Evolutionary conservation across 2,888 invertebrate genomes (phyloP), one percentile per base, ranked within the genome.

Genomic region (Tenthredo mesomela): DNA sequence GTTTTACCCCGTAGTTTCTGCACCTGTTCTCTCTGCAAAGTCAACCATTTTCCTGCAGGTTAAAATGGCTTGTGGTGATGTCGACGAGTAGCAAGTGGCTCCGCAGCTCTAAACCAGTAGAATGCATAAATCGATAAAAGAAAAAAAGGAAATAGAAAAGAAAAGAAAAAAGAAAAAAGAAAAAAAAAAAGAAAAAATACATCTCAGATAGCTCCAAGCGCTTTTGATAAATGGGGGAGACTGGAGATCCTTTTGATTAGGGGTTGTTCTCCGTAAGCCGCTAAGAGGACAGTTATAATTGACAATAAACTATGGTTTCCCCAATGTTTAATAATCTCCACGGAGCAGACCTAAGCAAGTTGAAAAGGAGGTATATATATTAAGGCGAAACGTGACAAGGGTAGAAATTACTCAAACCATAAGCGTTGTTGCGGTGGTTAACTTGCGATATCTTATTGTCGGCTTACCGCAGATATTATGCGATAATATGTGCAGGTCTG

Each of bases 401-500:
- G 77, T 54, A 1, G 54, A 43, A 73, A 21, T 77, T 77, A 50
- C 50, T 54, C 10, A 18, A 77, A 54, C 77, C 47, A 54, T 54
- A 50, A n/a, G 47, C 37, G 29, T n/a, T 25, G 33, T 77, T 18
- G 33, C 43, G 40, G 43, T 10, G 43, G 43, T n/a, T 73, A 73
- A 33, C 77, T 73, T 33, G 50, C 50, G 29, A 77, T 54, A 29
- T 77, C 54, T 77, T 77, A 75, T 75, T 47, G 37, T 3, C 21
- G 43, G 71, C 29, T 54, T n/a, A 75, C 47, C 37, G 71, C 37
- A 29, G 25, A n/a, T 29, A 54, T 50, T 25, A 40, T 73, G 43
- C 43, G 21, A 33, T 77, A 77, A 77, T 77, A 77, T 40, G 54
- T 80, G 40, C 40, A 40, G 47, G 61, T 61, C 77, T 80, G 80